Percentiles rank a stretch among this genome's conserved stretches.
phyloP scores from a whole-genome alignment of 2,888 invertebrate species.

The Sympetrum striolatum region DNA sequence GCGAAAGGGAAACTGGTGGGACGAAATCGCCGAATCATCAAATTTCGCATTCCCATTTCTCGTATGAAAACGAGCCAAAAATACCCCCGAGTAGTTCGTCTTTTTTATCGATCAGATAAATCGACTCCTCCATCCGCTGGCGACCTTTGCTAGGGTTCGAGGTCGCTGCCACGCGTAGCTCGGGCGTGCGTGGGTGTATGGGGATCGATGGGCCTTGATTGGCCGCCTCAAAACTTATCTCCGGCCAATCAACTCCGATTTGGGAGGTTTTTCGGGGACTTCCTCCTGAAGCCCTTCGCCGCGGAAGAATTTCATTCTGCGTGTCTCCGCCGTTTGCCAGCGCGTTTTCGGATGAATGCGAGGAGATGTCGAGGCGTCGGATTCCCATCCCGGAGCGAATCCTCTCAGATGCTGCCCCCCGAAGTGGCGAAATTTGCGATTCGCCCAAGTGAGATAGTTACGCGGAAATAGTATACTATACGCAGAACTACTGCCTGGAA shows the following conservation, averaged over 20 bases:
- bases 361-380: no score
- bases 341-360: no score
- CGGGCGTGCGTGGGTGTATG: neutral
- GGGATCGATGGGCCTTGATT: neutral
- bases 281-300: neutral
- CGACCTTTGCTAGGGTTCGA: neutral
- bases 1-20: no score
- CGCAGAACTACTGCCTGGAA: no score
- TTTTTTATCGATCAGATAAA: neutral
- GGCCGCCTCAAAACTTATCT: neutral
- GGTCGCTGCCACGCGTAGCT: neutral
- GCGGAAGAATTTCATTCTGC: neutral
- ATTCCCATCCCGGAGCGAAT: no score
- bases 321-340: neutral
- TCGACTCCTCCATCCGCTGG: neutral
- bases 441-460: no score
- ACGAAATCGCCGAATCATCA: no score
- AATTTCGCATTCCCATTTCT: no score
- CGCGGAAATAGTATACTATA: no score
- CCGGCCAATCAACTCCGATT: neutral
- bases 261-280: neutral
- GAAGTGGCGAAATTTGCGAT: no score
- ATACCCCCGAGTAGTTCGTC: neutral
- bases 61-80: neutral
- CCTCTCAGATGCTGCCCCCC: no score